Percentiles rank a stretch among this genome's conserved stretches.
These are phyloP conservation scores for Perca fluviatilis DNA, from an alignment of 2,113 vertebrate species.

Conservation along the genomic window DNA sequence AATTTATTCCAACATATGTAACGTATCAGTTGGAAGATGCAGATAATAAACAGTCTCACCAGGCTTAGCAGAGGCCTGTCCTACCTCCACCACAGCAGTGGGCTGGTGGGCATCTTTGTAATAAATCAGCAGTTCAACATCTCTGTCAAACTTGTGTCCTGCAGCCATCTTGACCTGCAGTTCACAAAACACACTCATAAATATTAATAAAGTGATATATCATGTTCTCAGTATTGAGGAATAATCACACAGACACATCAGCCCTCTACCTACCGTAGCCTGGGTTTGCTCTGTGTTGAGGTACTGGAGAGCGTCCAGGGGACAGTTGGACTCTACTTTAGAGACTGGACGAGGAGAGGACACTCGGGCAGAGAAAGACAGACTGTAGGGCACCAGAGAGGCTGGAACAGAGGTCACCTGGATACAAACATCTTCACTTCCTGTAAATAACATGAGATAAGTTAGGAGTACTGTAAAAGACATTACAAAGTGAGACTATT, in stretches of 20 bases:
- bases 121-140: conserved; percentile 87
- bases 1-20: neutral
- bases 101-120: conserved; percentile 84
- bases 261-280: too few relatives aligned
- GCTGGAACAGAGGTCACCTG: conserved; percentile 71
- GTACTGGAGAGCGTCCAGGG: too few relatives aligned
- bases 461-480: neutral
- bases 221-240: neutral
- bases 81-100: conserved; percentile 84
- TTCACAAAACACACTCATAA: neutral
- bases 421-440: conserved; percentile 43
- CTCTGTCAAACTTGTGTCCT: conserved; percentile 86
- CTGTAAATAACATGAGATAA: conserved; percentile 36
- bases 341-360: too few relatives aligned
- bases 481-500: too few relatives aligned
- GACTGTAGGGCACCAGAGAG: conserved; percentile 73
- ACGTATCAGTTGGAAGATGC: neutral
- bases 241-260: neutral
- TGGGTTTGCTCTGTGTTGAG: too few relatives aligned
- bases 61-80: conserved; percentile 60
- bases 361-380: too few relatives aligned
- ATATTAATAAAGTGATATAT: neutral
- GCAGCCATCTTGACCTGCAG: conserved; percentile 84
- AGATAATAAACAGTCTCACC: conserved; percentile 68
- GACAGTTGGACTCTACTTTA: too few relatives aligned